Base-by-base conservation (phyloP, 2,888 invertebrate genomes). In the Lypha dubia region DNA sequence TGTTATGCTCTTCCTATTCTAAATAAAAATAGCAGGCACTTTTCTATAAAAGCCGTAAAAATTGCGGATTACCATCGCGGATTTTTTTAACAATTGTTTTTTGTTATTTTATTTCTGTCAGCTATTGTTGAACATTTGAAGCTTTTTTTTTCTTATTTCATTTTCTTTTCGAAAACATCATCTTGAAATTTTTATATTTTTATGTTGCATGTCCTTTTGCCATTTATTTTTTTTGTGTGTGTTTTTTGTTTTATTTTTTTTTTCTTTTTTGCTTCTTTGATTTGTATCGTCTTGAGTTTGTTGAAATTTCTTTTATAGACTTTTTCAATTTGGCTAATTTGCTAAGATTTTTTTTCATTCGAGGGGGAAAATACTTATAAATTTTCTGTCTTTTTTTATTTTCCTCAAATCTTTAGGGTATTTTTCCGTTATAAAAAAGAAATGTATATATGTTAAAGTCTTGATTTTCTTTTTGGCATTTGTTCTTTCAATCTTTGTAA, bases 51-150 rank as follows among this genome's bases (percentile, higher is more conserved):
- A 90, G 90, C 90, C 89, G 90, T 90, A 90, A 90, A 90, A 90
- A 90, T 90, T 90, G 90, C 89, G 90, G 90, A 90, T 90, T 90
- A 90, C 89, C 88, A 90, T 89, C 90, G 90, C 90, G 89, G 90
- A 90, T 90, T 90, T 90, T 88, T 89, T 88, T 86, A 86, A 86
- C 84, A 80, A 67, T 83, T 85, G 80, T 83, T 86, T 83, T 86
- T 68, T 80, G 60, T 73, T 60, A 1, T 49, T 75, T 60, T 49
- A 5, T n/a, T 8, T 46, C 7, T 58, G 32, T 46, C 63, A 20
- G 53, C 62, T 32, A 38, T 51, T 77, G 60, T 51, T 51, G 5
- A 62, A 70, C 63, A 60, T 49, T 79, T 79, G 44, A 74, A 80
- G 73, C 79, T 70, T 74, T 73, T 73, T 58, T 75, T 70, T 74